These are phyloP conservation scores for Drosophila bocki DNA, from an alignment of 1,140 invertebrate genomes.

Conservation along the genomic window DNA sequence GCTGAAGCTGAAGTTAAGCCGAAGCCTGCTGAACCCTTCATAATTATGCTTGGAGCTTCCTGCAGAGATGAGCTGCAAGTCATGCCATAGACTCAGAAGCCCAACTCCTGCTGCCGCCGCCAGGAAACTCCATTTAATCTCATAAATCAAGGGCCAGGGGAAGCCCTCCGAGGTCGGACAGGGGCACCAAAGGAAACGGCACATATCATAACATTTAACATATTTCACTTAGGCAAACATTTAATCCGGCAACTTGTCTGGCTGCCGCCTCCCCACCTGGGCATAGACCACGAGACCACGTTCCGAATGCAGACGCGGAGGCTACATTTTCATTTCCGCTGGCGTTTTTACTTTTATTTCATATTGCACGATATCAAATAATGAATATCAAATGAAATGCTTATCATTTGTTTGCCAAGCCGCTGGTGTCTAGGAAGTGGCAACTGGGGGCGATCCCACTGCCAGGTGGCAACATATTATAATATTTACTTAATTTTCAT, in stretches of 20 bases:
- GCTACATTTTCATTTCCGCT: slow-evolving; percentile 78
- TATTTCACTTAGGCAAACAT: slow-evolving; percentile 82
- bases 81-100: slow-evolving; percentile 36
- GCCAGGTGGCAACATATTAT: slow-evolving; percentile 73
- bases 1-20: neutral
- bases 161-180: slow-evolving; percentile 5
- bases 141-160: slow-evolving; percentile 67
- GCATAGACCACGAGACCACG: neutral
- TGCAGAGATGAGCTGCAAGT: slow-evolving; percentile 29
- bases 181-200: slow-evolving; percentile 13
- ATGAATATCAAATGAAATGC: slow-evolving; percentile 85
- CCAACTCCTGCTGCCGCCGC: slow-evolving; percentile 9
- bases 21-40: slow-evolving; percentile 42
- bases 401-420: slow-evolving; percentile 85
- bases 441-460: slow-evolving; percentile 1
- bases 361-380: slow-evolving; percentile 84
- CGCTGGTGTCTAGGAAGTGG: slow-evolving; percentile 14
- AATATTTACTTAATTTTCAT: slow-evolving; percentile 85
- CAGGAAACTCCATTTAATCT: slow-evolving; percentile 55
- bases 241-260: slow-evolving; percentile 70
- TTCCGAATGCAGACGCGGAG: slow-evolving; percentile 7
- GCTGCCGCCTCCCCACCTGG: slow-evolving; percentile 13
- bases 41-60: slow-evolving; percentile 51
- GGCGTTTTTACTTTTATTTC: slow-evolving; percentile 83
- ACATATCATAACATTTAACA: slow-evolving; percentile 80